Base-by-base conservation (phyloP, 2,113 vertebrate genomes). In the Rana temporaria region DNA sequence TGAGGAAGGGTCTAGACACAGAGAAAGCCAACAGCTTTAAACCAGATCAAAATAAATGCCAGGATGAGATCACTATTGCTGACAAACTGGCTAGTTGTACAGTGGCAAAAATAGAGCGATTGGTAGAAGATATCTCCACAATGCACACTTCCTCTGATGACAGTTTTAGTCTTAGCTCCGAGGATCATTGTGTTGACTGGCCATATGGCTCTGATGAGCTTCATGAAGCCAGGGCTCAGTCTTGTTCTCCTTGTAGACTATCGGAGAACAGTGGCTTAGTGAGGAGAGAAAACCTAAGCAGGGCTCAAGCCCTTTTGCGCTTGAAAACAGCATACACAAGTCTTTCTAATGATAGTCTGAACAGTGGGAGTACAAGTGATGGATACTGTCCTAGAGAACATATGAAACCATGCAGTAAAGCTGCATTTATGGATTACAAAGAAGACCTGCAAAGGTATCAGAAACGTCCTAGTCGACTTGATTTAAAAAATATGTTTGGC, bases 131-230 rank as follows among this genome's bases (percentile, higher is more conserved):
- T 88, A 97, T 99, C 86, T 92, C 94, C 0, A 95, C 95, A 82
- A 94, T 99, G 93, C 96, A 98, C 81, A 98, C 96, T 0, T 99
- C 97, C 0, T 98, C 98, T 0, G 97, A 99, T 0, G 98, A 99
- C 89, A 99, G 98, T 86, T 95, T 98, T 86, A 99, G 98, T 87
- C 95, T 99, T 20, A 99, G 96, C 88, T 99, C 97, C 0, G 98
- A 98, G 84, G 98, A 99, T 64, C 97, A 97, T 32, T 90, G 96
- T 84, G 89, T 96, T 17, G 96, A 97, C 80, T 98, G 96, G 96
- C 95, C 94, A 20, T 95, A 92, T 3, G 96, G 95, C 34, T 86
- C 94, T 22, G 95, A 98, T 82, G 97, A 94, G 8, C 90, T 89
- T 0, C 93, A 95, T 0, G 96, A 98, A 88, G 95, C 92, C 0